Evolutionary conservation across 1,140 invertebrate genomes (phyloP), one percentile per base, ranked within the genome.

Genomic region (Armadillidium nasatum): DNA sequence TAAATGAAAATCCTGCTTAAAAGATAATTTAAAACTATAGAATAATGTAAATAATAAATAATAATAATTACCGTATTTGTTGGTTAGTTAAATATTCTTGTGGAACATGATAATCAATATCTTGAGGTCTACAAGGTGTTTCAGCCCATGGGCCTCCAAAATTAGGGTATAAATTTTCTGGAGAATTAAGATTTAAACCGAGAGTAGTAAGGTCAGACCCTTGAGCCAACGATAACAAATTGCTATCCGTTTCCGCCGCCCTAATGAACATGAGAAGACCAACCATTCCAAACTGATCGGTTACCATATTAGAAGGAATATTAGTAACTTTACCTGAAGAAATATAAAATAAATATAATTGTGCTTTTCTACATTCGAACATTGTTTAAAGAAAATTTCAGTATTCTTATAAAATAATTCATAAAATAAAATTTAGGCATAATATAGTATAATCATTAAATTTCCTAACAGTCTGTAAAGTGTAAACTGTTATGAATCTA

Each of bases 61-160:
- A 21, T n/a, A 21, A 77, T 13, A 10, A 70, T 21, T 83, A 85
- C 82, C 82, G 83, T 78, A 89, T 89, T 78, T 83, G 86, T 76
- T 86, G 85, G 83, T 98, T 99, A 83, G 98, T 98, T 84, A 99
- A 89, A 88, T 99, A 99, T 87, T 99, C 97, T 78, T 95, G 92
- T 82, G 97, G 97, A 84, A 99, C 97, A 85, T 96, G 94, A 86
- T 94, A 99, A 87, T 99, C 97, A 85, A 98, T 96, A 86, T 99
- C 97, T 88, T 99, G 96, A 80, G 96, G 94, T 87, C 96, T 89
- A 88, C 96, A 98, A 46, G 97, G 95, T 83, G 92, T 91, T 86
- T 99, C 97, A 83, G 95, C 93, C 95, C 96, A 99, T 11, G 97
- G 97, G 74, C 97, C 97, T 83, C 94, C 95, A 87, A 99, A 99